These are phyloP conservation scores for Tachina grossa DNA, from an alignment of 2,888 invertebrate species.

Conservation along the genomic window DNA sequence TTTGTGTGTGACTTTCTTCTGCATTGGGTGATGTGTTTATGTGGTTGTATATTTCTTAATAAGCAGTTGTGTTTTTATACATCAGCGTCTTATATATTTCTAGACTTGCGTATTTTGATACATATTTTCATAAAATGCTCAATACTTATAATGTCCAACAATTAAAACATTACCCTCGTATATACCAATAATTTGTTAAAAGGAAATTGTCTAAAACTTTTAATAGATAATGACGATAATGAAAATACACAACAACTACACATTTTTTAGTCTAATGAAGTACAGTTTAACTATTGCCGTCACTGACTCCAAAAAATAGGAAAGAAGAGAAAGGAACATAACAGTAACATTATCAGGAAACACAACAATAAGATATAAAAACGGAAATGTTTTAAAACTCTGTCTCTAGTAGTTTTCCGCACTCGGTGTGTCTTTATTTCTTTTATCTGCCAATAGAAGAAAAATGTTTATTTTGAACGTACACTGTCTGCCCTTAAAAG, in stretches of 20 bases:
- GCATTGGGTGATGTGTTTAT: no score
- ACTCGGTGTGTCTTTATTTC: conserved; percentile 5
- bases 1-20: no score
- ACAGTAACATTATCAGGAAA: conserved; percentile 65
- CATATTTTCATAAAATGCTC: background rate
- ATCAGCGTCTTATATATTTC: no score
- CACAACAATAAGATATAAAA: conserved; percentile 68
- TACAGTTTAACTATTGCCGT: conserved; percentile 54
- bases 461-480: conserved; percentile 44
- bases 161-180: conserved; percentile 8
- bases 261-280: conserved; percentile 62
- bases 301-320: background rate
- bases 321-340: background rate
- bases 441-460: conserved; percentile 47
- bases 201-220: conserved; percentile 62
- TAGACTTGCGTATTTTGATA: no score
- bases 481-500: conserved; percentile 22
- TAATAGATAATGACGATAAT: conserved; percentile 69
- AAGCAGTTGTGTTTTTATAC: no score
- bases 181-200: conserved; percentile 31
- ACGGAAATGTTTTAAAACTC: conserved; percentile 69
- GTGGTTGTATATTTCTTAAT: no score
- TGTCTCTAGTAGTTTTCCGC: conserved; percentile 49
- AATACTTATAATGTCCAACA: background rate
- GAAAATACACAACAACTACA: conserved; percentile 65